Evolutionary conservation across 2,797 vertebrate species (phyloP), one percentile per base, ranked within the genome.

Genomic region (Acanthurus tractus): DNA sequence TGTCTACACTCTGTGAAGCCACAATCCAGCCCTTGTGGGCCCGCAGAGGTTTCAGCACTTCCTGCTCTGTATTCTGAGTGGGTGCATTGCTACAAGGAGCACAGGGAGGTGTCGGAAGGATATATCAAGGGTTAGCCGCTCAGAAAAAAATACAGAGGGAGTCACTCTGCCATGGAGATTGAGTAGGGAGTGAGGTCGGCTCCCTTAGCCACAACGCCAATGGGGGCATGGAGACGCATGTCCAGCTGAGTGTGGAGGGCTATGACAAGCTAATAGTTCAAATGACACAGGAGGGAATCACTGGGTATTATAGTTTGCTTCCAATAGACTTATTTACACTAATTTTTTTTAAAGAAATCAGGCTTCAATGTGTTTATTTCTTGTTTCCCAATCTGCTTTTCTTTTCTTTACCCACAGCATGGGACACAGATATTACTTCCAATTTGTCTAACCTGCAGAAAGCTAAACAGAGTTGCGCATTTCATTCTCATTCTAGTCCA

Each of bases 21-120:
- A 50, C 44, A 20, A 36, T 53, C 49, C n/a, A 66, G 65, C 57
- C 50, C 70, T 36, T 29, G 49, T 61, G 38, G 46, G 36, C 66
- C 79, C 46, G 75, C 72, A 67, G 68, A 73, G 45, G 40, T 70
- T 79, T 76, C 25, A 54, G 40, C 7, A 18, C 40, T 45, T 61
- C 38, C 76, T 76, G 59, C 34, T 89, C 75, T 76, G 29, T 82
- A 81, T 89, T 82, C 84, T 18, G 71, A 70, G 46, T 17, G 10
- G 46, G 45, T 62, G 48, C 68, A 6, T 34, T 1, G 54, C 0
- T 63, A 29, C 67, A 61, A 63, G 38, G 38, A 40, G 38, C 38
- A 40, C 38, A 40, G 11, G 38, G 38, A 78, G 63, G 18, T 79
- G 69, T 71, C 58, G 55, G 82, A 53, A 61, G 58, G 70, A 64